Evolutionary conservation across 2,888 invertebrate species (phyloP).

Genomic region (Agonopterix subpropinquella): DNA sequence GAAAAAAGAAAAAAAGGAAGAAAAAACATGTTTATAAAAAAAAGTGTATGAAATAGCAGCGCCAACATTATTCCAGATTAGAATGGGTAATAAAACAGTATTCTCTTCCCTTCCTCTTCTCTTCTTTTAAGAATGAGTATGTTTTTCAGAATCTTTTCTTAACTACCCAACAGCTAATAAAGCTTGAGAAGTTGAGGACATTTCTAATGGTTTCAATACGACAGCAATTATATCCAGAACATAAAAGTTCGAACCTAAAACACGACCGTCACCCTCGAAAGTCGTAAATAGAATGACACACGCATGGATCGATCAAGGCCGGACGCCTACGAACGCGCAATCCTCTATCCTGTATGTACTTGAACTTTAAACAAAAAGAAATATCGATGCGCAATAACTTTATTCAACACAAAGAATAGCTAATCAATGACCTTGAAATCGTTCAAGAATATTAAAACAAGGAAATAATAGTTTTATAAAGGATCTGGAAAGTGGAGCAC

Average conservation of each 20-base stretch:
- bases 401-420: not conserved
- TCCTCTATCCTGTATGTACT: not conserved
- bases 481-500: slow-evolving; percentile 5
- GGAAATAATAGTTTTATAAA: not conserved
- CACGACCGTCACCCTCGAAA: slow-evolving; percentile 28
- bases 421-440: not conserved
- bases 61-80: too few relatives aligned
- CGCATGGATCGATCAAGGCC: slow-evolving; percentile 63
- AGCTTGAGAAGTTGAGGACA: too few relatives aligned
- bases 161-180: too few relatives aligned
- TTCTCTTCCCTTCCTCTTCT: too few relatives aligned
- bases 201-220: too few relatives aligned
- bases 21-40: too few relatives aligned
- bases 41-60: too few relatives aligned
- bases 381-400: not conserved
- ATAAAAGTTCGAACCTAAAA: slow-evolving; percentile 20
- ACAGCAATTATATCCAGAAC: too few relatives aligned
- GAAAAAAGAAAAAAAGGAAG: too few relatives aligned
- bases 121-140: too few relatives aligned
- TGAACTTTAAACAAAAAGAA: not conserved
- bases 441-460: slow-evolving; percentile 1
- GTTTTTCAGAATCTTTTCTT: too few relatives aligned
- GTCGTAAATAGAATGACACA: slow-evolving; percentile 46
- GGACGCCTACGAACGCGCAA: slow-evolving; percentile 30
- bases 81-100: too few relatives aligned